These are phyloP conservation scores for Halichoeres trimaculatus DNA, from an alignment of 2,113 vertebrate species.

Conservation along the genomic window DNA sequence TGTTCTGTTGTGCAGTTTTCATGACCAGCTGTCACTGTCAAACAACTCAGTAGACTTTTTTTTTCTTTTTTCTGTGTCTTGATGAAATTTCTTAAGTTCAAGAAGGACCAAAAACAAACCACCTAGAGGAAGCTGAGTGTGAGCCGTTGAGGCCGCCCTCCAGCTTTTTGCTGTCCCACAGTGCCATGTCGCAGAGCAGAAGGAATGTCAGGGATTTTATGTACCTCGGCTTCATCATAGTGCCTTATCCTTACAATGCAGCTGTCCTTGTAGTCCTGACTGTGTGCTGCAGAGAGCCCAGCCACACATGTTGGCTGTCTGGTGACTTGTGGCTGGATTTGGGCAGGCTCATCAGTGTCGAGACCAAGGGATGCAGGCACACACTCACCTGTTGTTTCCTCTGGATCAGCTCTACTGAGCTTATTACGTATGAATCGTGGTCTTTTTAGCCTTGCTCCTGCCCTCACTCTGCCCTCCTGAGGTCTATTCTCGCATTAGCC, in stretches of 20 bases:
- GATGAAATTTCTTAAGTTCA: slow-evolving; percentile 53
- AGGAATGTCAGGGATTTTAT: slow-evolving; percentile 87
- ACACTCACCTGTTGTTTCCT: slow-evolving; percentile 53
- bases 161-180: slow-evolving; percentile 74
- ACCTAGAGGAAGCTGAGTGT: slow-evolving; percentile 64
- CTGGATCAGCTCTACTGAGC: slow-evolving; percentile 59
- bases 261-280: slow-evolving; percentile 77
- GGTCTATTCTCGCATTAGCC: slow-evolving; percentile 71
- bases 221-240: slow-evolving; percentile 89
- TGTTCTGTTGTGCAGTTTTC: slow-evolving; percentile 57
- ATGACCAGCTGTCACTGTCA: slow-evolving; percentile 42
- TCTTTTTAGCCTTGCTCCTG: slow-evolving; percentile 69
- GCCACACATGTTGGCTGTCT: slow-evolving; percentile 71
- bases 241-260: slow-evolving; percentile 86
- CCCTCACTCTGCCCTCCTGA: slow-evolving; percentile 70
- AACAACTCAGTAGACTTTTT: slow-evolving; percentile 37
- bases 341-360: slow-evolving; percentile 73
- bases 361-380: slow-evolving; percentile 55
- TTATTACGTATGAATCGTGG: slow-evolving; percentile 45
- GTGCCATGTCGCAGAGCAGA: slow-evolving; percentile 83
- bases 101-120: slow-evolving; percentile 80
- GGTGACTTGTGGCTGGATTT: slow-evolving; percentile 80
- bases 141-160: slow-evolving; percentile 54
- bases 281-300: slow-evolving; percentile 59
- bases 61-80: slow-evolving; percentile 43